Percentiles rank a stretch among this genome's conserved stretches.
Evolutionary conservation across 2,113 vertebrate species (phyloP).

Genomic region (Misgurnus anguillicaudatus): DNA sequence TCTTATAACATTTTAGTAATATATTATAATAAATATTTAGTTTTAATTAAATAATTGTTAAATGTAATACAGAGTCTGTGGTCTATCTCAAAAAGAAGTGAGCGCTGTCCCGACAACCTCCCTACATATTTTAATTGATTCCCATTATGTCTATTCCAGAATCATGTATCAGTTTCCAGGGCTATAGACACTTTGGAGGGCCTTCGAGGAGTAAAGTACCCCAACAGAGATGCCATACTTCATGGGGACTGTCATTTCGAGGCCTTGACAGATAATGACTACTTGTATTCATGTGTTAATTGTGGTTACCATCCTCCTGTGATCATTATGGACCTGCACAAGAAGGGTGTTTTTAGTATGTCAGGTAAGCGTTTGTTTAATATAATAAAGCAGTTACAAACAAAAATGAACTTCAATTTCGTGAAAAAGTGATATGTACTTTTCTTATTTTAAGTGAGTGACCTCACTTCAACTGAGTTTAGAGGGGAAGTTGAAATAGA

Average conservation of each 20-base stretch:
- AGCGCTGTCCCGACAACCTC: too few relatives aligned
- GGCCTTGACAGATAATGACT: background rate
- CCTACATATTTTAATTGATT: background rate
- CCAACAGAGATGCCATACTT: background rate
- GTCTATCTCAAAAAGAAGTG: too few relatives aligned
- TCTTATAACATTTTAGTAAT: too few relatives aligned
- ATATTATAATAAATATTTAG: too few relatives aligned
- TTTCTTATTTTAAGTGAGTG: slow-evolving; percentile 23
- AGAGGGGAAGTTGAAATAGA: slow-evolving; percentile 15
- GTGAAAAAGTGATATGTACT: background rate
- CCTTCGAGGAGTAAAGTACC: background rate
- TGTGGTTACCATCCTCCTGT: background rate
- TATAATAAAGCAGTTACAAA: too few relatives aligned
- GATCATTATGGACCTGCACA: too few relatives aligned
- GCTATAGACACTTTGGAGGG: background rate
- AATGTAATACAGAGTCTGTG: too few relatives aligned
- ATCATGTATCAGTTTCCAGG: background rate
- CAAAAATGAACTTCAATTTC: too few relatives aligned
- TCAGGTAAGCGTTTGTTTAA: too few relatives aligned
- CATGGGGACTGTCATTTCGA: background rate
- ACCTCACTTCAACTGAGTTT: slow-evolving; percentile 17
- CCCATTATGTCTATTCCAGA: background rate
- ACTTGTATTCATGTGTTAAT: slow-evolving; percentile 1
- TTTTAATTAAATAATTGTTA: too few relatives aligned
- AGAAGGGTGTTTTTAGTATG: too few relatives aligned